Evolutionary conservation across 2,888 invertebrate species (phyloP), one percentile per base, ranked within the genome.

Genomic region (Diplolepis rosae): DNA sequence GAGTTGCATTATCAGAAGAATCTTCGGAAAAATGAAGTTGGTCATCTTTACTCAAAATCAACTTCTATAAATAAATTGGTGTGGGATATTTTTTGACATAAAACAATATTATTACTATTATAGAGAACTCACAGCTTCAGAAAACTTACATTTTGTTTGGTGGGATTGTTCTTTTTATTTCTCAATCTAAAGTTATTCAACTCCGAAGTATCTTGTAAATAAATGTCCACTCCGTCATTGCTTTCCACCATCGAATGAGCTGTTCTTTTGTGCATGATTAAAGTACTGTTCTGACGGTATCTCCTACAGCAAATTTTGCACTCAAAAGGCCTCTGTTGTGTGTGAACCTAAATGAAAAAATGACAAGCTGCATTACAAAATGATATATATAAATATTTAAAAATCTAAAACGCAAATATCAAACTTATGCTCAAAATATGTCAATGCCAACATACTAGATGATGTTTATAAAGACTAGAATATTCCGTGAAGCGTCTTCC

Each of bases 401-500:
- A 15, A 52, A 30, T 18, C 15, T 18, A 2, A 2, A 27, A n/a
- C n/a, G n/a, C n/a, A n/a, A n/a, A n/a, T n/a, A n/a, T n/a, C n/a
- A n/a, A n/a, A n/a, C n/a, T n/a, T n/a, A n/a, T n/a, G n/a, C n/a
- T n/a, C n/a, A n/a, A n/a, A n/a, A n/a, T n/a, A n/a, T 15, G 3
- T 52, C 28, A 52, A n/a, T 28, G 13, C 28, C 13, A 51, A 48
- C 79, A 78, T 61, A 82, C 82, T 48, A 82, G 22, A 42, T 69
- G 69, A 48, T 70, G 70, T 66, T 70, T 70, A 42, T 70, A 70
- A 18, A 93, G 89, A 78, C 93, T 93, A 65, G 93, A 93, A 84
- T 93, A 93, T 84, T 93, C 93, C 0, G 93, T 93, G 81, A 93
- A 93, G 56, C 92, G 88, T 82, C 92, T 92, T 24, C 91, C 91